Percentiles rank a stretch among this genome's conserved stretches.
Evolutionary conservation across 37 sponge, comb jelly and placozoan genomes (phyloP).

Genomic region (Lycopodina hypogea): DNA sequence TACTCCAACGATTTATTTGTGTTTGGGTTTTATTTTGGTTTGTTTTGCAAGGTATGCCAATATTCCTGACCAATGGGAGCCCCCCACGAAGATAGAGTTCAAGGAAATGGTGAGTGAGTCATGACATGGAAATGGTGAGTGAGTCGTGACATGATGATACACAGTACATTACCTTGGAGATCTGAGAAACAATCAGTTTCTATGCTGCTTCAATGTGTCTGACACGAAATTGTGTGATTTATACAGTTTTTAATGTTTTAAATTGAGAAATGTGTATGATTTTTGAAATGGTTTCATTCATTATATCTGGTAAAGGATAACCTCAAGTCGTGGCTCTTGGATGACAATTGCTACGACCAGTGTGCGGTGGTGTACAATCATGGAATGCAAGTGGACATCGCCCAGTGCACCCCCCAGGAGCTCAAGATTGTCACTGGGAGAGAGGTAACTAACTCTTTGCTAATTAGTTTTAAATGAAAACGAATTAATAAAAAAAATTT

Average conservation of each 20-base stretch:
- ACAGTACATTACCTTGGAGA: constrained; percentile 1
- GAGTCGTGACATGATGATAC: neutral
- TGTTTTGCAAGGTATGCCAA: constrained; percentile 49
- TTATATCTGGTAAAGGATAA: constrained; percentile 64
- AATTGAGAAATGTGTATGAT: too few species aligned
- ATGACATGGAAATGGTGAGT: neutral
- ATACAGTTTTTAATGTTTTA: too few species aligned
- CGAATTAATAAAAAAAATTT: constrained; percentile 4
- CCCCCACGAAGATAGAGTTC: constrained; percentile 68
- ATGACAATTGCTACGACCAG: constrained; percentile 89
- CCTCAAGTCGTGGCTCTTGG: constrained; percentile 86
- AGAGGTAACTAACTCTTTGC: constrained; percentile 38
- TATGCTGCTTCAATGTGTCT: too few species aligned
- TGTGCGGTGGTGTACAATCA: constrained; percentile 80
- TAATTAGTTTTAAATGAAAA: neutral
- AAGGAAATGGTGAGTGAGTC: constrained; percentile 48
- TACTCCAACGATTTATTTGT: neutral
- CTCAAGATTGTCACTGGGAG: constrained; percentile 60
- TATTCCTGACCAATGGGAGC: constrained; percentile 62
- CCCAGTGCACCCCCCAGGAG: constrained; percentile 58
- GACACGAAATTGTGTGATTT: too few species aligned
- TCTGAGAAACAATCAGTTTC: neutral
- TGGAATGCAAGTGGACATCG: constrained; percentile 58
- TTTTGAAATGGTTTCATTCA: too few species aligned
- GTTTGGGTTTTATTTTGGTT: neutral